Conservation (phyloP, 2,797 vertebrate genomes). For the Emys orbicularis region DNA sequence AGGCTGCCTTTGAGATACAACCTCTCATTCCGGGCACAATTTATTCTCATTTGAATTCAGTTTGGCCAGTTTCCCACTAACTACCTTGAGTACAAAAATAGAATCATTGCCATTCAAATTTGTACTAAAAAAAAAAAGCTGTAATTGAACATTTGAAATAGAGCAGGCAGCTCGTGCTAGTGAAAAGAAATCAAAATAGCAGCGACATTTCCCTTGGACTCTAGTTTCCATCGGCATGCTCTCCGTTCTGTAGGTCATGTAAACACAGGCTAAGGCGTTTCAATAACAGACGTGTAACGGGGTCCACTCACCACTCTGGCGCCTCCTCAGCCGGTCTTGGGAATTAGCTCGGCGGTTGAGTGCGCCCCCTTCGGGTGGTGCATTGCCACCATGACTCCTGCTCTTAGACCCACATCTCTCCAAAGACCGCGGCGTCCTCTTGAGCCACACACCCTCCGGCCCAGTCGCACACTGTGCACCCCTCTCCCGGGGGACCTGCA, state of each 20-base stretch:
- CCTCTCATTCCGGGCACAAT: background rate
- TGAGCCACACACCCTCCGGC: no score
- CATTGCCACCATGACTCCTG: no score
- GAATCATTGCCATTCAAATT: background rate
- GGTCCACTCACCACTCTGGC: no score
- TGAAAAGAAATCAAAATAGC: constrained; percentile 12
- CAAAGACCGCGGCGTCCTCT: no score
- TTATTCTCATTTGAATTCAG: constrained; percentile 3
- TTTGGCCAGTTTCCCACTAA: background rate
- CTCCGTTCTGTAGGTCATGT: background rate
- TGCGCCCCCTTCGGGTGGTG: no score
- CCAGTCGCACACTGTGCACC: no score
- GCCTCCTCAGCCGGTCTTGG: no score
- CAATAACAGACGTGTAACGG: background rate
- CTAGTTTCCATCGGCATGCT: background rate
- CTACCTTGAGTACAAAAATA: constrained; percentile 1
- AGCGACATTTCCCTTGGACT: background rate
- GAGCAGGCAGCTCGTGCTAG: background rate
- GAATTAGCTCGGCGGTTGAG: no score
- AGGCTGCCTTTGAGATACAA: background rate
- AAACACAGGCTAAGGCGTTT: background rate
- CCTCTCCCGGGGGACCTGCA: no score
- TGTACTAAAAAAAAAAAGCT: background rate
- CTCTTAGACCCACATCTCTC: no score
- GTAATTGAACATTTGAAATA: background rate